Conservation (phyloP, 2,888 invertebrate genomes). For the Eurois occulta region DNA sequence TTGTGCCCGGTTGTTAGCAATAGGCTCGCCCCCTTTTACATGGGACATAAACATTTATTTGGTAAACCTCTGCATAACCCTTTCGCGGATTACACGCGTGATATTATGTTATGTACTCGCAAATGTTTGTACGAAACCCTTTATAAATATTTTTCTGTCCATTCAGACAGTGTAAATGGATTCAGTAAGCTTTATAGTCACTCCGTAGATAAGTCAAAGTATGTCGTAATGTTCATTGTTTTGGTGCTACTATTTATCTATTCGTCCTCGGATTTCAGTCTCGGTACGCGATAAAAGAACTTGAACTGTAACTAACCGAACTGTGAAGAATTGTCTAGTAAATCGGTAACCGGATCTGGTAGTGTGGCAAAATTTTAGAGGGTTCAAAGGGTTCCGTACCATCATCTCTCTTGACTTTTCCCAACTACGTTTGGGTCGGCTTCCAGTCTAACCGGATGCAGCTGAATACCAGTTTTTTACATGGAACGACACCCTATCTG, state of each 20-base stretch:
- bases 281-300: constrained; percentile 55
- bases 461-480: no score
- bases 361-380: not conserved
- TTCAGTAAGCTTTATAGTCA: constrained; percentile 24
- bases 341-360: constrained; percentile 14
- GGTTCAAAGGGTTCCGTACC: no score
- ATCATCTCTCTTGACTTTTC: no score
- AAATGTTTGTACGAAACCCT: not conserved
- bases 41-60: no score
- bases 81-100: no score
- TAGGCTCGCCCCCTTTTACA: no score
- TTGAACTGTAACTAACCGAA: constrained; percentile 37
- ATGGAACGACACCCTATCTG: no score
- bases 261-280: constrained; percentile 59
- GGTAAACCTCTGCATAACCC: no score
- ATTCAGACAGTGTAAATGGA: not conserved
- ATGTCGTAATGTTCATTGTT: constrained; percentile 62
- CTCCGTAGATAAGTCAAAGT: constrained; percentile 53
- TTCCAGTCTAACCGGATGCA: no score
- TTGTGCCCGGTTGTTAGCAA: no score
- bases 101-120: not conserved
- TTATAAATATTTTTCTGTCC: not conserved
- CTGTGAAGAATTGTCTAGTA: constrained; percentile 31
- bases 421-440: no score
- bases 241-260: constrained; percentile 59